Conservation (phyloP, 2,113 vertebrate species). For the Indicator indicator region DNA sequence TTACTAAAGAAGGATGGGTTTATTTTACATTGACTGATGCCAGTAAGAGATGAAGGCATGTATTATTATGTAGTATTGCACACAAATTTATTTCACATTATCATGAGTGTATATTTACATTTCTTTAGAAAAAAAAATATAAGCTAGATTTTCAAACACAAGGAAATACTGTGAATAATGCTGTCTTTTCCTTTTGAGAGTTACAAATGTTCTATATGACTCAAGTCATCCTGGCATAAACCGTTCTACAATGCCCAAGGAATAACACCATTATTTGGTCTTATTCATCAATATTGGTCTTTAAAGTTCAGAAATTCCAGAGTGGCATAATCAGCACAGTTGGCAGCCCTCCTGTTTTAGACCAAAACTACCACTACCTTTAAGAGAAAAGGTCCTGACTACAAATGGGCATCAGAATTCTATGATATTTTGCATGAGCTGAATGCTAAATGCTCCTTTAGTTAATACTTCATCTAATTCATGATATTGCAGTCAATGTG, state of each 20-base stretch:
- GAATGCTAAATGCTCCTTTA: background rate
- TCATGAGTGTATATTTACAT: background rate
- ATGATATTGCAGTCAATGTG: background rate
- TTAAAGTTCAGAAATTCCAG: background rate
- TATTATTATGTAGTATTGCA: background rate
- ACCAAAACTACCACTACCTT: background rate
- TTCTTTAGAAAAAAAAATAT: background rate
- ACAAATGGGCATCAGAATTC: background rate
- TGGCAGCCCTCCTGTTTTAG: background rate
- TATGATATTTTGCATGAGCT: background rate
- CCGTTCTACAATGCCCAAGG: background rate
- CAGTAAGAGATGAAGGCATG: background rate
- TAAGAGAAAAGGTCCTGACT: background rate
- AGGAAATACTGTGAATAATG: background rate
- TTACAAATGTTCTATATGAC: background rate
- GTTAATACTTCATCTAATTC: background rate
- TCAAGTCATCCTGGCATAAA: background rate
- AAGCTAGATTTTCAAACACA: background rate
- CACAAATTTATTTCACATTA: constrained; percentile 1
- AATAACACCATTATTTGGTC: background rate
- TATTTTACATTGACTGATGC: constrained; percentile 16
- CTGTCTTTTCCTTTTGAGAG: background rate
- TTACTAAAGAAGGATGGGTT: background rate
- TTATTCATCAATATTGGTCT: background rate
- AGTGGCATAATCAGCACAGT: background rate